phyloP scores from a whole-genome alignment of 2,797 vertebrate species.

The Pygocentrus nattereri region DNA sequence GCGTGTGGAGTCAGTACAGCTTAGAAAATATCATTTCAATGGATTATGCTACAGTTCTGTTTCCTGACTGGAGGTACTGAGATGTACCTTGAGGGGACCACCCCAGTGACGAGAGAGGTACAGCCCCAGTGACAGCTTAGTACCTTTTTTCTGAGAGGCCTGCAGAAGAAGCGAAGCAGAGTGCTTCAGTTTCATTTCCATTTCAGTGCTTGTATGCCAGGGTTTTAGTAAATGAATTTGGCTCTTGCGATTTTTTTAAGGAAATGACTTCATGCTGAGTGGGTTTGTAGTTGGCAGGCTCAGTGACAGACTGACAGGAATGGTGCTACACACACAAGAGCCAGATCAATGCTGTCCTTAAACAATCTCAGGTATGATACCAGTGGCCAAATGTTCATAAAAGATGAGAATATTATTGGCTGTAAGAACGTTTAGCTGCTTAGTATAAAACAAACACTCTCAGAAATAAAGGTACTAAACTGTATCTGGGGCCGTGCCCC shows the following conservation, averaged over 20 bases:
- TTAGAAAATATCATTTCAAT: no score
- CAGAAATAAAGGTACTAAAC: no score
- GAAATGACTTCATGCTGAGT: constrained; percentile 16
- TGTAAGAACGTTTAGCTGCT: no score
- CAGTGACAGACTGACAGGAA: constrained; percentile 2
- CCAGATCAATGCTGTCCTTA: not conserved
- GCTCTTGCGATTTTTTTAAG: not conserved
- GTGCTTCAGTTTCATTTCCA: not conserved
- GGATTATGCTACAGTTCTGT: no score
- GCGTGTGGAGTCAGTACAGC: no score
- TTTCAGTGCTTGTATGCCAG: no score
- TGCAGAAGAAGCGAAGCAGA: not conserved
- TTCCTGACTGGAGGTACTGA: no score
- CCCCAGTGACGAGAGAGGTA: no score
- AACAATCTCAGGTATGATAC: not conserved
- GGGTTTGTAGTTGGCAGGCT: constrained; percentile 7
- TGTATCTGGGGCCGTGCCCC: no score
- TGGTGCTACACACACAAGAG: constrained; percentile 6
- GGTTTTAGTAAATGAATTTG: constrained; percentile 1
- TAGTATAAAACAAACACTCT: not conserved
- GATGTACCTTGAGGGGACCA: no score
- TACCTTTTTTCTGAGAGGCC: no score
- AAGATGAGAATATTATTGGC: not conserved
- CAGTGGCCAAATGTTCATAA: not conserved
- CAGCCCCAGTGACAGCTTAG: no score